Evolutionary conservation across 2,797 vertebrate genomes (phyloP), one percentile per base, ranked within the genome.

Genomic region (Onychomys leucogaster): DNA sequence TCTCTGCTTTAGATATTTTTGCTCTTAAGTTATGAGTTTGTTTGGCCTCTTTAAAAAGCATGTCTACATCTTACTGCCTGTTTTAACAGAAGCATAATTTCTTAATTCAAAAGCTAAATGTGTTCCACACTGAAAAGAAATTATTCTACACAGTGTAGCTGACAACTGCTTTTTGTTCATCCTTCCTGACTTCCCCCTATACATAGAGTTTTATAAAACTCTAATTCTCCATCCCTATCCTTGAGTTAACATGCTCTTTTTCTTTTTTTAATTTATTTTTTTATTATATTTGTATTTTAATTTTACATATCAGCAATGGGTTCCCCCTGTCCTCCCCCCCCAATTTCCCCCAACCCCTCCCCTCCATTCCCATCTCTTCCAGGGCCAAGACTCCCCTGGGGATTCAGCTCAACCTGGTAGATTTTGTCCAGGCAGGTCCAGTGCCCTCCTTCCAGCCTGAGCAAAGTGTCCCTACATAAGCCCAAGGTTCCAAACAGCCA

Each of bases 31-130:
- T 77, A 93, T 73, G 37, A 61, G 57, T 91, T 94, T 83, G 19
- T 78, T 95, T 71, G 82, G 78, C 46, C 32, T 87, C 61, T 73
- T 88, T 84, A 84, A 41, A 89, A 90, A 94, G 90, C 19, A 86
- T 46, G 91, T 82, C 17, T 75, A 29, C 41, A 63, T 77, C 34
- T 63, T 49, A 9, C 13, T 65, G 43, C 0, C 37, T 76, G 80
- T 59, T 75, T 86, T 25, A 63, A 78, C 84, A 41, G 10, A 75
- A 57, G 21, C 43, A 3, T 81, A 63, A 76, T 76, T 80, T 90
- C 71, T 91, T 73, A 71, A 81, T 93, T 91, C 83, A 88, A 41
- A 90, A 80, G 77, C 43, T 69, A 92, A 90, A 69, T 43, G 4
- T 59, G 27, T 80, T 93, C 37, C 6, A 71, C 49, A 57, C 14